Evolutionary conservation across 2,113 vertebrate species (phyloP).

Genomic region (Callaeas wilsoni): DNA sequence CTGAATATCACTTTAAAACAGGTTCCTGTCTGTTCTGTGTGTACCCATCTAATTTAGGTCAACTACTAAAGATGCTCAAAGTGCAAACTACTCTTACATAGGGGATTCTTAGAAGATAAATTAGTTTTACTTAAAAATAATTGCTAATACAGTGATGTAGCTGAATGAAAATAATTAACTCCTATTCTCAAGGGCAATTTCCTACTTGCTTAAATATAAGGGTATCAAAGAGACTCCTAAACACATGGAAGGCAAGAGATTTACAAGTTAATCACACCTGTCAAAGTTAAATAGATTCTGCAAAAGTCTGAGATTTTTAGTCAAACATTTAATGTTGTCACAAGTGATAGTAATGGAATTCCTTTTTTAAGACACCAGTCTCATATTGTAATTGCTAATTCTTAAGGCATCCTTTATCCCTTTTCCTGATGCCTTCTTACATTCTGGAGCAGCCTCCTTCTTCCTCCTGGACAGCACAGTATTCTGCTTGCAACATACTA

Average conservation of each 20-base stretch:
- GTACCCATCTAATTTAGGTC: background rate
- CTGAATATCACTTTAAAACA: background rate
- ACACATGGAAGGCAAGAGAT: background rate
- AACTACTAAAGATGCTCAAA: background rate
- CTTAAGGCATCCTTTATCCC: background rate
- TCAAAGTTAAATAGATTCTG: background rate
- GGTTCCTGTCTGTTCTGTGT: background rate
- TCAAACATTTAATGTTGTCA: background rate
- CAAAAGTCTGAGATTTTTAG: background rate
- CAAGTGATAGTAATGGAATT: background rate
- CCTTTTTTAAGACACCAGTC: background rate
- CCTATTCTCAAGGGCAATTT: background rate
- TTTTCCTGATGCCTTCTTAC: background rate
- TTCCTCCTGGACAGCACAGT: background rate
- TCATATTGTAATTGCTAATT: background rate
- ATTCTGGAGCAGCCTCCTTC: background rate
- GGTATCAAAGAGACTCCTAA: background rate
- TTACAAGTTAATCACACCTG: background rate
- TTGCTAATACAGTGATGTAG: background rate
- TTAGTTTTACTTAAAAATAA: background rate
- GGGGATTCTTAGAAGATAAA: background rate
- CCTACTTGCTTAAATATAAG: background rate
- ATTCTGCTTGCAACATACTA: background rate
- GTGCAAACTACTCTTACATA: background rate
- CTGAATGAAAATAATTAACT: background rate